Evolutionary conservation across 2,888 invertebrate species (phyloP).

Genomic region (Mechanitis messenoides): DNA sequence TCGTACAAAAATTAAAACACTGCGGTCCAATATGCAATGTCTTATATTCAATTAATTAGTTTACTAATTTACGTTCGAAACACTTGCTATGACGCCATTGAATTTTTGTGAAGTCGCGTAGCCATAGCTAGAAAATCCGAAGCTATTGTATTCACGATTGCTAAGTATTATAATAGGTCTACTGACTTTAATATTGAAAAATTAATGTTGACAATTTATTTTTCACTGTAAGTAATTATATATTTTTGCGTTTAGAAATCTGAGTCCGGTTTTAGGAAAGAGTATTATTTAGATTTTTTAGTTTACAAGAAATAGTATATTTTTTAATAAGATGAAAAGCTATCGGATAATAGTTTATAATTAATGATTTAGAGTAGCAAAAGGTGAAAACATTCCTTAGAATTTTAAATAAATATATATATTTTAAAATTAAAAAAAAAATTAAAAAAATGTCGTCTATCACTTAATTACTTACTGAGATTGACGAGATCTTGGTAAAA

Average conservation of each 20-base stretch:
- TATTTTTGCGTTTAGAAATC: neutral
- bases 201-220: neutral
- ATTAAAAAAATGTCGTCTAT: too few relatives aligned
- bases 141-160: neutral
- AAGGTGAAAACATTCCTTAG: too few relatives aligned
- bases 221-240: neutral
- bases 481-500: too few relatives aligned
- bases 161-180: neutral
- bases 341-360: neutral
- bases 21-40: neutral
- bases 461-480: neutral
- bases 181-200: too few relatives aligned
- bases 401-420: too few relatives aligned
- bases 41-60: constrained; percentile 7
- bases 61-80: constrained; percentile 14
- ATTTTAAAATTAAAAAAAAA: too few relatives aligned
- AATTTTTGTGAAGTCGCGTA: constrained; percentile 7
- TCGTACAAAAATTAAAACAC: too few relatives aligned
- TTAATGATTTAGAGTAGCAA: neutral
- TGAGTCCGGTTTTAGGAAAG: too few relatives aligned
- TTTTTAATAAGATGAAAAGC: neutral
- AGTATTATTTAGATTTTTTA: too few relatives aligned
- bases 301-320: too few relatives aligned
- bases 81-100: constrained; percentile 9
- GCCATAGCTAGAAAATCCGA: constrained; percentile 11